These are phyloP conservation scores for Phalacrocorax pelagicus DNA, from an alignment of 2,113 vertebrate species.

Conservation along the genomic window DNA sequence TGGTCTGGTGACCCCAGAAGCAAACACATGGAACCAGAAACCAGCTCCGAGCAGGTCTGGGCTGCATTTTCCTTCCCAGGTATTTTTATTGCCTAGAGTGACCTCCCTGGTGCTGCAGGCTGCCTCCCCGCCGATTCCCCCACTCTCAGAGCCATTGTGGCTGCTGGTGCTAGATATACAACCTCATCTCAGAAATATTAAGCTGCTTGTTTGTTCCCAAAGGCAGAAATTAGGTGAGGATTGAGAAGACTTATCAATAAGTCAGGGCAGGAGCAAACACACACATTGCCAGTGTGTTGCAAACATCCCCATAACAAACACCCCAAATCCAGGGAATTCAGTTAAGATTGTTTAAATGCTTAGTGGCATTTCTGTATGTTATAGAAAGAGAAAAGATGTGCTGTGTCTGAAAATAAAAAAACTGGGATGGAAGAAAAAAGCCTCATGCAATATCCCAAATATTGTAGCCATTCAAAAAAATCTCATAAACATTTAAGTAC, in stretches of 20 bases:
- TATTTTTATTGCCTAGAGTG: neutral
- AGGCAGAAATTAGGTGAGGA: slow-evolving; percentile 16
- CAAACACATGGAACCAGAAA: neutral
- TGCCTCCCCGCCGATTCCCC: rapidly evolving
- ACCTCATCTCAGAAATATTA: neutral
- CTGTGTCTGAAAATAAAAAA: neutral
- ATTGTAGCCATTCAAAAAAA: neutral
- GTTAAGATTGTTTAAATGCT: neutral
- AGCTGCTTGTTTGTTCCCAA: neutral
- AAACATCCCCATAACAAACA: neutral
- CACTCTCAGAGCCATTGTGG: rapidly evolving
- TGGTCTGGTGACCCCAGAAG: neutral
- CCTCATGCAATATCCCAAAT: neutral
- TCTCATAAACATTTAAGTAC: neutral
- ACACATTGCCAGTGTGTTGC: neutral
- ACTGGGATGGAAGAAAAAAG: neutral
- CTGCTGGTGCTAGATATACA: neutral
- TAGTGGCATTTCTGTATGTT: neutral
- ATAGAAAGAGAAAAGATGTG: neutral
- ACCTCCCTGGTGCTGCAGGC: neutral
- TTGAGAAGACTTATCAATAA: slow-evolving; percentile 12
- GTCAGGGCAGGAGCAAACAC: neutral
- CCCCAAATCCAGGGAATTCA: neutral
- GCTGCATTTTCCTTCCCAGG: neutral
- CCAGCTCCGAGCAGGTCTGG: neutral